Base-by-base conservation (phyloP, 2,113 vertebrate species). In the Syrmaticus mikado region DNA sequence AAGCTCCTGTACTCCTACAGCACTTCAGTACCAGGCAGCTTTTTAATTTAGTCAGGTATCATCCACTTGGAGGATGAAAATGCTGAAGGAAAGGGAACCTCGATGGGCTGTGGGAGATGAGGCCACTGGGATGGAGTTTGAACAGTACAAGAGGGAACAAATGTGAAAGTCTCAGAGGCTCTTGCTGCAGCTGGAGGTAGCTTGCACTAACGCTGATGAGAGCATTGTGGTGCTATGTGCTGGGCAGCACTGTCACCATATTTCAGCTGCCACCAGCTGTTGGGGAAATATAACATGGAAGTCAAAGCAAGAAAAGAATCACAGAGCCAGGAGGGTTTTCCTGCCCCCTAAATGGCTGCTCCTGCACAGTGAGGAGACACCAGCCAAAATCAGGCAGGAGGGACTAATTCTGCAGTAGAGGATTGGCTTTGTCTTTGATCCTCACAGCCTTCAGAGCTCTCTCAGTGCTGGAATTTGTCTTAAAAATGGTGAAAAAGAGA, bases 401-500 rank as follows among this genome's bases (percentile, higher is more conserved):
- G 7, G 13, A 1, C 25, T 61, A 8, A 13, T 11, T 64, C n/a
- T 61, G 25, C n/a, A 79, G 13, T 11, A 48, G 77, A 82, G 36
- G 32, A 92, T 81, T 43, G 1, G 0, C 9, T 53, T 82, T 84
- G 24, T 84, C 66, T 86, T 82, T 62, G 53, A 85, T 46, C 38
- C 67, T 48, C 16, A 55, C 17, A 50, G 40, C 32, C 36, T n/a
- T 65, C 64, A 62, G 55, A 82, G 48, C 34, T 48, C 88, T 84
- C 86, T 52, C 8, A 9, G 32, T 53, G 21, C 46, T 93, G 77
- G 34, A 61, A 81, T 89, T 84, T 87, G 48, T 25, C 68, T 57
- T 94, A 67, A 90, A 86, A 92, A 76, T 41, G 6, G 22, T 9
- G 20, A 2, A 25, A 60, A 83, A 45, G 4, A 86, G 3, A 3